Conservation (phyloP, 1,140 invertebrate species). For the Drosophila triauraria region DNA sequence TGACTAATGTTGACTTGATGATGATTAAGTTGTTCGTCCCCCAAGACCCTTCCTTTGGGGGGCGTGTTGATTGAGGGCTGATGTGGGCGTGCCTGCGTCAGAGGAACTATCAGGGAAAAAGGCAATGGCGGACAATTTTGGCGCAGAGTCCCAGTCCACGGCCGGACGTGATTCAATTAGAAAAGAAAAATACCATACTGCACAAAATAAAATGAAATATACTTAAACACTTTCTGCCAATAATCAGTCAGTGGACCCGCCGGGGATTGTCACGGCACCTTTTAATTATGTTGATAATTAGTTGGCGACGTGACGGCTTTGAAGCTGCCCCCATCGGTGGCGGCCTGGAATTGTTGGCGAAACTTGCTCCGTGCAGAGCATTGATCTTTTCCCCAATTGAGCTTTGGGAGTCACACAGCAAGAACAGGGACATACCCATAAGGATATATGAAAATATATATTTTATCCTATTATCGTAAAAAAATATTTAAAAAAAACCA, state of each 20-base stretch:
- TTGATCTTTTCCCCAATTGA: background rate
- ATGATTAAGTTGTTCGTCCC: slow-evolving; percentile 78
- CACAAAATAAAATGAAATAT: slow-evolving; percentile 44
- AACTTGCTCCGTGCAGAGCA: slow-evolving; percentile 1
- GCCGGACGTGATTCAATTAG: slow-evolving; percentile 76
- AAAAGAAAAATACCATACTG: slow-evolving; percentile 53
- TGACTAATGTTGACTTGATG: slow-evolving; percentile 80
- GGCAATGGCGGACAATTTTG: slow-evolving; percentile 33
- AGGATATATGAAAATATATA: background rate
- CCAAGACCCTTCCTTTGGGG: slow-evolving; percentile 41
- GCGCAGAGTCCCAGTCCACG: slow-evolving; percentile 11
- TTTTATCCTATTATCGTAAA: background rate
- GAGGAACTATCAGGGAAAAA: slow-evolving; percentile 51
- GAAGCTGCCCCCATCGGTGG: slow-evolving; percentile 16
- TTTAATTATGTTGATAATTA: slow-evolving; percentile 79
- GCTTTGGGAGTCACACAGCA: background rate
- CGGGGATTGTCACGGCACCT: slow-evolving; percentile 62
- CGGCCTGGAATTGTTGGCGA: slow-evolving; percentile 14
- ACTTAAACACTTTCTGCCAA: slow-evolving; percentile 61
- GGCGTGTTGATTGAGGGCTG: slow-evolving; percentile 60
- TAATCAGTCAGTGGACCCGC: slow-evolving; percentile 65
- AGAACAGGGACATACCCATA: background rate
- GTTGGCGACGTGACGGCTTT: slow-evolving; percentile 68
- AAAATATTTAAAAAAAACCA: background rate
- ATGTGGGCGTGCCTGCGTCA: slow-evolving; percentile 43